A percentile compares a stretch with the other conserved stretches of the same genome.
phyloP scores from a whole-genome alignment of 2,888 invertebrate species.

The Iphiclides podalirius region DNA sequence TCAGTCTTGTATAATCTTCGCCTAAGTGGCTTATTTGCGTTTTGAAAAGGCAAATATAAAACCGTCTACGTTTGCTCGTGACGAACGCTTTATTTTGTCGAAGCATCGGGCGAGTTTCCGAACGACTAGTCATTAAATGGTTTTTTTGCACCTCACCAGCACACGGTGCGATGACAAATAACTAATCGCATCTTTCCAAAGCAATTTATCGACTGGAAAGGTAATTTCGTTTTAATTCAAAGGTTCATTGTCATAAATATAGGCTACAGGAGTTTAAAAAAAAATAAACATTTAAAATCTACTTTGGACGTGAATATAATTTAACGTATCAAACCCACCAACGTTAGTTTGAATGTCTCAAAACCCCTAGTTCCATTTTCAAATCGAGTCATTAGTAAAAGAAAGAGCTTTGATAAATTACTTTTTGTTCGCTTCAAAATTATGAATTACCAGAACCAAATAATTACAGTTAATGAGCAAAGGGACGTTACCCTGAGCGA shows the following conservation, averaged over 20 bases:
- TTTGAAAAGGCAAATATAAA: background rate
- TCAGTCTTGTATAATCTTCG: no score
- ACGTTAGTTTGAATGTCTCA: background rate
- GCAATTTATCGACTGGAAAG: constrained; percentile 15
- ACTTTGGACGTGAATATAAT: no score
- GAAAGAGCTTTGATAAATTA: constrained; percentile 18
- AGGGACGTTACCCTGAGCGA: constrained; percentile 51
- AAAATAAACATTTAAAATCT: background rate
- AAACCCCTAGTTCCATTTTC: constrained; percentile 3
- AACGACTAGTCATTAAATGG: constrained; percentile 15
- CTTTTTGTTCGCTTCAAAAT: constrained; percentile 13
- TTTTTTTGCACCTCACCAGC: constrained; percentile 19
- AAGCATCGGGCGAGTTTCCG: constrained; percentile 10
- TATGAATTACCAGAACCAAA: constrained; percentile 37
- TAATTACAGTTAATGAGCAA: constrained; percentile 56
- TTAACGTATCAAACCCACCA: no score
- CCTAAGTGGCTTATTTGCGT: background rate
- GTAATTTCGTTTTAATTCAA: constrained; percentile 3
- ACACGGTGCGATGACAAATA: constrained; percentile 23
- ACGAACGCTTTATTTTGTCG: constrained; percentile 10
- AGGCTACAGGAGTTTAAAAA: background rate
- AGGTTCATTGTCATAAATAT: background rate
- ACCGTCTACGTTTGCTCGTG: background rate
- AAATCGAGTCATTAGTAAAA: constrained; percentile 6
- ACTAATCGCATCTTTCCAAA: constrained; percentile 22